These are phyloP conservation scores for Lacerta bilineata DNA, from an alignment of 2,797 vertebrate genomes.

Conservation along the genomic window DNA sequence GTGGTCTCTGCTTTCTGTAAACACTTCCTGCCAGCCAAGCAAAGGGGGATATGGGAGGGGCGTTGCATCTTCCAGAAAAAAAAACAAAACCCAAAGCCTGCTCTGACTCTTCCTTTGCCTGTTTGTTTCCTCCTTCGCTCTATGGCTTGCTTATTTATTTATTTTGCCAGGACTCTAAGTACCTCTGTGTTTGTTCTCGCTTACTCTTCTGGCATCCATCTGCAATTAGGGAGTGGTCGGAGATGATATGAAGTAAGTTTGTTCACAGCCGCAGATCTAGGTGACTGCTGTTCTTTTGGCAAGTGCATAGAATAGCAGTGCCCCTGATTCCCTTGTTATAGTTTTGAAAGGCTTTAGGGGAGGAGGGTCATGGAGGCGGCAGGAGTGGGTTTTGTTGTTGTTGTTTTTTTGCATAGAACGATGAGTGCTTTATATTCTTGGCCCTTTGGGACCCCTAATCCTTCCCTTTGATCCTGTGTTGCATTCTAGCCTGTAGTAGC, in stretches of 20 bases:
- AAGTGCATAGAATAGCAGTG: background rate
- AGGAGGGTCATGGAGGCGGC: background rate
- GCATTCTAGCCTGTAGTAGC: constrained; percentile 26
- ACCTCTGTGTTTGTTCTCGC: background rate
- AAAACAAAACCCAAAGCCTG: background rate
- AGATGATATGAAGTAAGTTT: constrained; percentile 25
- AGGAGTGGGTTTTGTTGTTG: too few relatives aligned
- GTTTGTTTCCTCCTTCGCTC: background rate
- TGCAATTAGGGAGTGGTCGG: constrained; percentile 46
- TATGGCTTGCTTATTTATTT: background rate
- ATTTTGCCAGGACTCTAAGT: background rate
- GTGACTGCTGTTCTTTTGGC: background rate
- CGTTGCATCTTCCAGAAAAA: constrained; percentile 2
- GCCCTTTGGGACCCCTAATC: background rate
- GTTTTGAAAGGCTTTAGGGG: background rate
- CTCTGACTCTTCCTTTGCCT: background rate
- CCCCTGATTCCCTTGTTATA: background rate
- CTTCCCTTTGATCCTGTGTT: constrained; percentile 15
- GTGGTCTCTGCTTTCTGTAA: constrained; percentile 60
- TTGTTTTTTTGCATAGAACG: background rate
- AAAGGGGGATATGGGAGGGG: background rate
- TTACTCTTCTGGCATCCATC: background rate
- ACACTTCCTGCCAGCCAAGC: constrained; percentile 52
- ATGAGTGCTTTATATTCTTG: background rate
- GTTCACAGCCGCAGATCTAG: constrained; percentile 11